Evolutionary conservation across 2,113 vertebrate species (phyloP), one percentile per base, ranked within the genome.

Genomic region (Pithys albifrons): DNA sequence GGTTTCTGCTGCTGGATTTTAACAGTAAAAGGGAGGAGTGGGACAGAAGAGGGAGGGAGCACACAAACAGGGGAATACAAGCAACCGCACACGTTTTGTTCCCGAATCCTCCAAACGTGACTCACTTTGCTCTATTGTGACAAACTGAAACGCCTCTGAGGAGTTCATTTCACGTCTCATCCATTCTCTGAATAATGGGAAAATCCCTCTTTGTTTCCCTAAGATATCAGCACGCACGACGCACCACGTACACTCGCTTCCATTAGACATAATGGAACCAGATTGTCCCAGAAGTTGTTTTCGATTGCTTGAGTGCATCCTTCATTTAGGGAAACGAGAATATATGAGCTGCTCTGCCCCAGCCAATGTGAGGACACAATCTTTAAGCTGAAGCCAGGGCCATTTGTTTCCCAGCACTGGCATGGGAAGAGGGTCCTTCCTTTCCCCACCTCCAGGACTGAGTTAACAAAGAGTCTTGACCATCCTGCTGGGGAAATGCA

Each of bases 311-410:
- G 96, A 98, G 97, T 97, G 97, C 97, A 98, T 98, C 79, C 95
- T 98, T 98, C 97, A 97, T 98, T 98, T 98, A 97, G 91, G 85
- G 64, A 97, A 97, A 98, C 82, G 91, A 98, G 97, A 96, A 98
- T 77, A 67, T 90, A 98, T 73, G 96, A 97, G 97, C 94, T 93
- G 72, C 88, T 94, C 95, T 94, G 87, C 85, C 95, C 93, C 90
- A 62, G 87, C 61, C 8, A 35, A 97, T 80, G 67, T 14, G 48
- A 81, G 73, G 95, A 94, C 31, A 2, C 57, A 83, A 70, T 84
- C 83, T 89, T 91, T 65, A 89, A 78, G 94, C 49, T 51, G 58
- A 28, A 93, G 48, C 23, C 49, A 19, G 43, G 62, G 77, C 51
- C 55, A 58, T 88, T 95, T 97, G 59, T 75, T 73, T 86, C 86